These are phyloP conservation scores for Mylabris phalerata DNA, from an alignment of 1,140 invertebrate genomes.

Conservation along the genomic window DNA sequence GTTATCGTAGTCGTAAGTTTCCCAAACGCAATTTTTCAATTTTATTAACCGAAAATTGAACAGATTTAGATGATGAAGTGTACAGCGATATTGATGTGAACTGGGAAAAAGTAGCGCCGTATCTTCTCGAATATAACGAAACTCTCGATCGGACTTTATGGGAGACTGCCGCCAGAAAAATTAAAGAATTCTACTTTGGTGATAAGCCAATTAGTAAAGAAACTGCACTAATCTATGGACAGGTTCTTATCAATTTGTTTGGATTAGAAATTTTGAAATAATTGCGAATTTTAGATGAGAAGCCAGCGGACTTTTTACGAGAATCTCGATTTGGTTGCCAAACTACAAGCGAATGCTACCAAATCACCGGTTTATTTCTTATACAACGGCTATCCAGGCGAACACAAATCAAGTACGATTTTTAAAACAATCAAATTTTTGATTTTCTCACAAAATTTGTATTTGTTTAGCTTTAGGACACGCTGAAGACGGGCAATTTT, in stretches of 20 bases:
- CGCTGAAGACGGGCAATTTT: not conserved
- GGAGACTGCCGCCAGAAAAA: not conserved
- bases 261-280: too few relatives aligned
- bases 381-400: conserved; percentile 43
- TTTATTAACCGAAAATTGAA: not conserved
- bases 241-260: too few relatives aligned
- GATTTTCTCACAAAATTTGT: not conserved
- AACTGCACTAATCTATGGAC: too few relatives aligned
- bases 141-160: not conserved
- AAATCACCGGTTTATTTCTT: conserved; percentile 52
- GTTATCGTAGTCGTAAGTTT: conserved; percentile 7
- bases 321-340: conserved; percentile 34
- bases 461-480: too few relatives aligned
- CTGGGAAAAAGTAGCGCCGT: conserved; percentile 2
- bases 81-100: conserved; percentile 42
- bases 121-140: conserved; percentile 5
- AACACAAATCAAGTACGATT: not conserved
- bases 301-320: too few relatives aligned
- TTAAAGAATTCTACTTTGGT: too few relatives aligned
- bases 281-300: too few relatives aligned
- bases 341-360: conserved; percentile 46
- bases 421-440: not conserved
- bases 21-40: too few relatives aligned
- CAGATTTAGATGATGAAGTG: conserved; percentile 25
- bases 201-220: too few relatives aligned